Percentiles rank a stretch among this genome's conserved stretches.
Conservation (phyloP, 2,113 vertebrate species). For the Orientallactaga bullata region DNA sequence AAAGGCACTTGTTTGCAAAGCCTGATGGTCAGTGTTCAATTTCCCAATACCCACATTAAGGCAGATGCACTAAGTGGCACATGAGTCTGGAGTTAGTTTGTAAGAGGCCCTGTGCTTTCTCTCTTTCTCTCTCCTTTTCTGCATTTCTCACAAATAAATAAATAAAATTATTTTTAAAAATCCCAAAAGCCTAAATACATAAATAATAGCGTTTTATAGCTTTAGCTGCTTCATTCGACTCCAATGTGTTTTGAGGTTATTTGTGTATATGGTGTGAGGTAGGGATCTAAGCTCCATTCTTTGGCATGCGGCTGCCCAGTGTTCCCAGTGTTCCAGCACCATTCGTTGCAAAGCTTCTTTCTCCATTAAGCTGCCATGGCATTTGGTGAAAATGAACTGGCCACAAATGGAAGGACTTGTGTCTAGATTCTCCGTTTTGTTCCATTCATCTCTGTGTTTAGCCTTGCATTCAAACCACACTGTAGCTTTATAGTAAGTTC, state of each 20-base stretch:
- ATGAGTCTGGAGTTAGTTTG: too few species aligned
- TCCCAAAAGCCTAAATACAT: too few species aligned
- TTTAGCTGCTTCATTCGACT: background rate
- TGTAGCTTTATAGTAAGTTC: background rate
- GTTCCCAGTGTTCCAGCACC: background rate
- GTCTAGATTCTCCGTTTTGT: background rate
- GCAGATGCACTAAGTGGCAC: too few species aligned
- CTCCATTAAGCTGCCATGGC: background rate
- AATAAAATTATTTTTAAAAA: too few species aligned
- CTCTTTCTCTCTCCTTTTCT: too few species aligned
- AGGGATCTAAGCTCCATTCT: background rate
- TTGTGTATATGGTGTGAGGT: constrained; percentile 13
- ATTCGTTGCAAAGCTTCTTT: constrained; percentile 16
- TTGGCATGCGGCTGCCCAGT: background rate
- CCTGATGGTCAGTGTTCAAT: too few species aligned
- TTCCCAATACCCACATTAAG: too few species aligned
- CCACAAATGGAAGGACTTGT: background rate
- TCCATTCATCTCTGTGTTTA: background rate
- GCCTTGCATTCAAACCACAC: background rate
- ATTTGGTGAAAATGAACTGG: background rate
- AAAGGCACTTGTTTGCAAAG: too few species aligned
- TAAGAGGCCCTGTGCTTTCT: too few species aligned
- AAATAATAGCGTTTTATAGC: background rate
- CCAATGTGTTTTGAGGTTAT: background rate
- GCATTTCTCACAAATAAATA: too few species aligned